Evolutionary conservation across 2,888 invertebrate genomes (phyloP).

Genomic region (Microdon myrmicae): DNA sequence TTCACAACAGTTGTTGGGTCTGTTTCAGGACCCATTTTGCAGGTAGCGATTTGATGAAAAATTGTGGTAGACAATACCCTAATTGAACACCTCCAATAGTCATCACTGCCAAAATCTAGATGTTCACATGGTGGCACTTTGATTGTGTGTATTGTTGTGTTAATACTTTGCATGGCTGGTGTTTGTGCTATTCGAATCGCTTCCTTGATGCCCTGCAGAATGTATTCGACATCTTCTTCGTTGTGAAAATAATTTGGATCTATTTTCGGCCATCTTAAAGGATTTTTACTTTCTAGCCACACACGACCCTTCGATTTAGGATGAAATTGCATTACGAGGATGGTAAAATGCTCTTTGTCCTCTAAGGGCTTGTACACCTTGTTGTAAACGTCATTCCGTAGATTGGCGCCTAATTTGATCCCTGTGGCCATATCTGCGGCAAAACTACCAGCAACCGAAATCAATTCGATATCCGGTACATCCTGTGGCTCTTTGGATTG

Average conservation of each 20-base stretch:
- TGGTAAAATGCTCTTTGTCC: constrained; percentile 70
- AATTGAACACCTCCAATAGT: constrained; percentile 78
- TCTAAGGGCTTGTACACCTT: constrained; percentile 71
- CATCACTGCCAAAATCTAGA: constrained; percentile 70
- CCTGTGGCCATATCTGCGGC: constrained; percentile 72
- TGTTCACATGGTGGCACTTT: constrained; percentile 70
- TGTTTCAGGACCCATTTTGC: constrained; percentile 75
- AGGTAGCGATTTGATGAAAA: constrained; percentile 76
- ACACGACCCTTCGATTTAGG: constrained; percentile 79
- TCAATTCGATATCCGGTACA: constrained; percentile 76
- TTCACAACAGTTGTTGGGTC: constrained; percentile 76
- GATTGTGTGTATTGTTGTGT: constrained; percentile 69
- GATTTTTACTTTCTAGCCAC: constrained; percentile 74
- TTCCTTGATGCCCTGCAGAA: constrained; percentile 72
- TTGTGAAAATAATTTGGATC: constrained; percentile 71
- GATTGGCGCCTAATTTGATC: constrained; percentile 70
- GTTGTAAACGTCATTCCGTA: constrained; percentile 70
- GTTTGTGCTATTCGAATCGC: constrained; percentile 71
- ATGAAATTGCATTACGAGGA: constrained; percentile 77
- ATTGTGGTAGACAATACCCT: constrained; percentile 72
- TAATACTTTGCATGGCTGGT: constrained; percentile 71
- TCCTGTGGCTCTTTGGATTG: constrained; percentile 70
- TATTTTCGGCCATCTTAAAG: constrained; percentile 71
- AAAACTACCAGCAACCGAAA: constrained; percentile 73
- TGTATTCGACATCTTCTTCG: constrained; percentile 67